phyloP scores from a whole-genome alignment of 2,113 vertebrate species.

The Burhinus bistriatus region DNA sequence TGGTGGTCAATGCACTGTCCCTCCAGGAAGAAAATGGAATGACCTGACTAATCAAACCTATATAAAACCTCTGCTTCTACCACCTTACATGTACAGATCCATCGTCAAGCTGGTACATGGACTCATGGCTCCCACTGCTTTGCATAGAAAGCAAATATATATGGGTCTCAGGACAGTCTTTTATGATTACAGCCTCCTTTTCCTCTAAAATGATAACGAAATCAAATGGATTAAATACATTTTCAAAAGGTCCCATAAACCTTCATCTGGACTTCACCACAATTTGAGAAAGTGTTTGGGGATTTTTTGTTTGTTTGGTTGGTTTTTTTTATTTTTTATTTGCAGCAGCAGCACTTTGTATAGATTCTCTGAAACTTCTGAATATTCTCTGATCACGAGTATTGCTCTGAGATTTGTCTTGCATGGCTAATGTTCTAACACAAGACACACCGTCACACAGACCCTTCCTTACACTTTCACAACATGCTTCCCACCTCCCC shows the following conservation, averaged over 20 bases:
- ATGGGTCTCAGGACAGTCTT: not conserved
- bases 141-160: not conserved
- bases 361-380: not conserved
- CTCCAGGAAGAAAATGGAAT: not conserved
- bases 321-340: not conserved
- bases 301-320: too few species aligned
- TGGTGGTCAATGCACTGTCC: not conserved
- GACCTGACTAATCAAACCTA: not conserved
- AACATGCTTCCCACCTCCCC: not conserved
- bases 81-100: not conserved
- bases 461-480: not conserved
- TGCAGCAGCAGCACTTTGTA: not conserved
- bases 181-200: not conserved
- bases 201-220: not conserved
- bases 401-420: not conserved
- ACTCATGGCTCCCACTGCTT: not conserved
- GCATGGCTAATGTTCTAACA: not conserved
- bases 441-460: not conserved
- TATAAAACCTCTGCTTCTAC: not conserved
- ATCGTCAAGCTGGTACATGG: not conserved
- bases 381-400: not conserved
- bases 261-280: not conserved
- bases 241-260: not conserved
- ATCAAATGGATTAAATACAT: not conserved
- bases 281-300: not conserved